phyloP scores from a whole-genome alignment of 2,113 vertebrate genomes.

The Petroica traversi region DNA sequence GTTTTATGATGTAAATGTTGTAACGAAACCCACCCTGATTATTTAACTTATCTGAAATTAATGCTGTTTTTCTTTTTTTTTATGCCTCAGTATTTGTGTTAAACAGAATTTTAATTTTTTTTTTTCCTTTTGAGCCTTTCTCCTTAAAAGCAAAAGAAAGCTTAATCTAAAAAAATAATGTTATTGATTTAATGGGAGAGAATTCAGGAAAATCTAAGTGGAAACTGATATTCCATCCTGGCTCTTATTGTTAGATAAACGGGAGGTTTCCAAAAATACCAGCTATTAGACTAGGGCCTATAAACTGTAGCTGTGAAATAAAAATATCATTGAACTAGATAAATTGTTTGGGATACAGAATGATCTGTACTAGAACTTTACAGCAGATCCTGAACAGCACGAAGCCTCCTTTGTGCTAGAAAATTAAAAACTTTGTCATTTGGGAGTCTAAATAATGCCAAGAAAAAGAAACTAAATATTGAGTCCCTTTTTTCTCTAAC shows the following conservation, averaged over 20 bases:
- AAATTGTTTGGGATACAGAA: constrained; percentile 54
- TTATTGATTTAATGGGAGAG: constrained; percentile 20
- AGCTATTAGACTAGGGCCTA: not conserved
- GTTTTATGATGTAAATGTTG: not conserved
- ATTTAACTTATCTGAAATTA: constrained; percentile 3
- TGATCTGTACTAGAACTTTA: constrained; percentile 47
- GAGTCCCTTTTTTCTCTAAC: not conserved
- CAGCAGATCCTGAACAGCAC: constrained; percentile 28
- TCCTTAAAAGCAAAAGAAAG: not conserved
- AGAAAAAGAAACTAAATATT: constrained; percentile 65
- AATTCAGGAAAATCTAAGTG: constrained; percentile 44
- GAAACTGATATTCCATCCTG: constrained; percentile 6
- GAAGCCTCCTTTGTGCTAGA: constrained; percentile 49
- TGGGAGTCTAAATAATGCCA: constrained; percentile 59
- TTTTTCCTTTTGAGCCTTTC: not conserved
- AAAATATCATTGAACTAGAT: constrained; percentile 38
- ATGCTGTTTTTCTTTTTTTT: not conserved
- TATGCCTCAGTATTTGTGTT: not conserved
- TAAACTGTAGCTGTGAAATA: constrained; percentile 43
- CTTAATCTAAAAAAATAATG: constrained; percentile 3
- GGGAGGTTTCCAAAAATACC: constrained; percentile 57
- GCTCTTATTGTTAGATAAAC: constrained; percentile 31
- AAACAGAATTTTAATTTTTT: not conserved
- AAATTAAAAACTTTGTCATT: constrained; percentile 46
- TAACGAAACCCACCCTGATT: not conserved